Evolutionary conservation across 2,797 vertebrate species (phyloP), one percentile per base, ranked within the genome.

Genomic region (Pseudotriccus pelzelni): DNA sequence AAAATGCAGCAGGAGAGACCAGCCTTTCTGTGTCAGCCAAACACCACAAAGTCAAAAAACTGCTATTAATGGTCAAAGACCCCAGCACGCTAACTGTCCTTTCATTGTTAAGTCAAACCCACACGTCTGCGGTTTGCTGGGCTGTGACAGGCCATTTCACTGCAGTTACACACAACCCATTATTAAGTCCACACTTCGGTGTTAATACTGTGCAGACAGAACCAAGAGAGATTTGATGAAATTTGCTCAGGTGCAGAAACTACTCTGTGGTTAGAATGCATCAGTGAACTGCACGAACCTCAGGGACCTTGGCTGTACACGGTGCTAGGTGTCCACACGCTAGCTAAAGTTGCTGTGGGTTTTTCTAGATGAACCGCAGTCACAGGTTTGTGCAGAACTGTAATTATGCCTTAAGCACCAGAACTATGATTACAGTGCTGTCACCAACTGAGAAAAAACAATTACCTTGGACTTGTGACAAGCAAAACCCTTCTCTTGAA

Each of bases 171-270:
- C 39, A 74, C 32, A 79, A 56, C 23, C 37, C 37, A 39, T 43
- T 80, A 90, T 39, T 80, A 87, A 74, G 78, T 52, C 46, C 27
- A 25, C 53, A 68, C 20, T 60, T 39, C 49, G 64, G 44, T 23
- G 30, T n/a, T 68, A 77, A 55, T 9, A 47, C 14, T 14, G 28
- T 62, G 37, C 73, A 68, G 60, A 70, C 2, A 87, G 28, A 92
- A 72, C 17, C 3, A 5, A 50, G 19, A 24, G 28, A 83, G 36
- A 28, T 70, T 90, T 84, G 55, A 63, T 23, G 22, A 82, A 52
- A 81, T 64, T 91, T 91, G 41, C n/a, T 80, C 56, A 92, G 89
- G 62, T 77, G 53, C 44, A 87, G 60, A 93, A 93, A 91, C 80
- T 27, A 80, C 17, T 60, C 49, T 58, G 64, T 41, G 79, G 49